Percentiles rank a stretch among this genome's conserved stretches.
phyloP scores from a whole-genome alignment of 1,140 invertebrate genomes.

The Eciton burchellii region DNA sequence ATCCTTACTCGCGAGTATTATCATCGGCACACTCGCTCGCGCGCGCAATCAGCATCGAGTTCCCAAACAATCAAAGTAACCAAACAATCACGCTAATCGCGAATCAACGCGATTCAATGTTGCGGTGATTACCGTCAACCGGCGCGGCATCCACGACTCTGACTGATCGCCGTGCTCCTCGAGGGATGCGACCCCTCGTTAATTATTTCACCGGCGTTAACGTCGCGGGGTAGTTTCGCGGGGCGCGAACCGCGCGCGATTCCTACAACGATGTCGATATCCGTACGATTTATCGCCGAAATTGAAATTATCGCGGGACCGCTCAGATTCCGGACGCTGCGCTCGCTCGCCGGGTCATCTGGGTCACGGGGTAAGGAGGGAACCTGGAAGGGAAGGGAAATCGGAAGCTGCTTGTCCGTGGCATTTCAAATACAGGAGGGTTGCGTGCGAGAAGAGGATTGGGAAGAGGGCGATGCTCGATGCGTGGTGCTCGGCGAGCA shows the following conservation, averaged over 20 bases:
- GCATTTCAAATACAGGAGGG: constrained; percentile 62
- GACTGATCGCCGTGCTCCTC: constrained; percentile 20
- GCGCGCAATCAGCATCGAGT: not conserved
- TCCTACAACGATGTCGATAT: constrained; percentile 22
- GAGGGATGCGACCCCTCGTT: not conserved
- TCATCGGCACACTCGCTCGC: not conserved
- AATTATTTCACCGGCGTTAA: constrained; percentile 48
- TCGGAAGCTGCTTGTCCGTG: constrained; percentile 53
- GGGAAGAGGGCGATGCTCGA: constrained; percentile 51
- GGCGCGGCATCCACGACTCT: not conserved
- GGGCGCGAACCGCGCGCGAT: not conserved
- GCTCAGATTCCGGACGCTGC: not conserved
- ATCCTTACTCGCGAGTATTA: not conserved
- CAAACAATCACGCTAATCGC: constrained; percentile 59
- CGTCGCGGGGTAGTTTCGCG: not conserved
- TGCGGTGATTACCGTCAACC: constrained; percentile 45
- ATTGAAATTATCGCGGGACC: constrained; percentile 3
- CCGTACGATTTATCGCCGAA: constrained; percentile 18
- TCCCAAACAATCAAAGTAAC: constrained; percentile 39
- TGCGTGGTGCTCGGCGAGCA: constrained; percentile 32
- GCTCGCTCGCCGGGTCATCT: constrained; percentile 39
- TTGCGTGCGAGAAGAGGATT: constrained; percentile 4
- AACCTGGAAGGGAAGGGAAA: not conserved
- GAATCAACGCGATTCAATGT: constrained; percentile 58
- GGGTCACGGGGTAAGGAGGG: constrained; percentile 36